Evolutionary conservation across 30 jellyfish, hydroid and myxozoan species (phyloP), one percentile per base, ranked within the genome.

Genomic region (Aurelia coerulea): DNA sequence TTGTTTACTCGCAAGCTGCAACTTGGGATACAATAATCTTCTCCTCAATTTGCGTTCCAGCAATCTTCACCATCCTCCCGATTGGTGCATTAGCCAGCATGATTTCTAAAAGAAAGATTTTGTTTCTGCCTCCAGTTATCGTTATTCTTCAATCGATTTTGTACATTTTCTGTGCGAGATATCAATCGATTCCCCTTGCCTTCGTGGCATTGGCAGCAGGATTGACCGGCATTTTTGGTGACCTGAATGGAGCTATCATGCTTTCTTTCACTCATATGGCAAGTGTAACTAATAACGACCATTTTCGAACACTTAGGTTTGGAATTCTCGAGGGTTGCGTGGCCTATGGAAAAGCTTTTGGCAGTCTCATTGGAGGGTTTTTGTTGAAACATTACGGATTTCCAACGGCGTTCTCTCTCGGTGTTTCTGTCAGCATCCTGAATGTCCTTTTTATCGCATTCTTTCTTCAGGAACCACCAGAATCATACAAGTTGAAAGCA

Each of bases 251-350:
- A 5, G 86, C 77, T 11, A 76, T 86, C 29, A 67, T 77, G 85
- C 67, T 86, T 31, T 75, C 86, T 46, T 77, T 54, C 60, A 67
- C 86, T n/a, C 79, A 86, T 42, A 65, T 86, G 96, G 86, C 96
- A 4, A 80, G 83, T 42, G 88, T 86, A 19, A 74, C 96, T 17
- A 68, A 39, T 13, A 59, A 52, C 9, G 86, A 86, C 41, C 65
- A 76, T 10, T 50, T 50, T 64, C 85, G 96, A 2, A 73, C 96
- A 8, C 51, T 53, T 5, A 13, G 96, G 49, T 76, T 86, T 86
- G 83, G 67, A 9, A 19, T 77, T 52, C 41, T 77, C 13, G 90
- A 77, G 32, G 86, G 85, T 10, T 64, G 64, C 69, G 37, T 86
- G 17, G 68, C 70, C 53, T 6, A 63, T 15, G 88, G 90, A 33